Evolutionary conservation across 2,888 invertebrate genomes (phyloP), one percentile per base, ranked within the genome.

Genomic region (Sthenelais limicola): DNA sequence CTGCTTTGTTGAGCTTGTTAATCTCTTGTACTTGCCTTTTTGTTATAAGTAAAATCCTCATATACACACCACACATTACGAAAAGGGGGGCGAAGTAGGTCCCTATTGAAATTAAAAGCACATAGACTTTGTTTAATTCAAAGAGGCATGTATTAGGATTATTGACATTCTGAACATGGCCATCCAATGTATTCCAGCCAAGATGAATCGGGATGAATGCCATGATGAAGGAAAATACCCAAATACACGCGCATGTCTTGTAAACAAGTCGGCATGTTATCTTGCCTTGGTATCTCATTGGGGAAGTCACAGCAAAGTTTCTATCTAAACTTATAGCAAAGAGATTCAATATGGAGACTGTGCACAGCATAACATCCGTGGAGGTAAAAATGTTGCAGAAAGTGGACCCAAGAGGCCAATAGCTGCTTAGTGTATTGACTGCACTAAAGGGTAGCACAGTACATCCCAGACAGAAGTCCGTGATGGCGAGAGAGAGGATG

Each of bases 141-240:
- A 78, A 78, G 15, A 66, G 24, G 38, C 78, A 78, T 30, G 62
- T n/a, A 28, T 52, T 28, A n/a, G 76, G 74, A 3, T n/a, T 7
- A n/a, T 43, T 66, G 9, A n/a, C 5, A 68, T 78, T 78, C 68
- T 76, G 76, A 3, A 76, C 66, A 28, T 35, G 9, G n/a, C 75
- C 74, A 43, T 71, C 71, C 5, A 72, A 58, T 18, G 78, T 76
- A 73, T 79, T 79, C 76, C 74, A 77, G 26, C 79, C 79, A 33
- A 79, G 68, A 56, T 79, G 79, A 66, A 79, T 78, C 35, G 79
- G 79, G 18, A 78, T 18, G 74, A 76, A 79, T 33, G 76, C 79
- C 73, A 79, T 74, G 35, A 74, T n/a, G 66, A 77, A 66, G 12
- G 79, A 79, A 71, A 77, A 79, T 3, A 54, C 26, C 78, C 78